Evolutionary conservation across 2,113 vertebrate genomes (phyloP).

Genomic region (Sapajus apella): DNA sequence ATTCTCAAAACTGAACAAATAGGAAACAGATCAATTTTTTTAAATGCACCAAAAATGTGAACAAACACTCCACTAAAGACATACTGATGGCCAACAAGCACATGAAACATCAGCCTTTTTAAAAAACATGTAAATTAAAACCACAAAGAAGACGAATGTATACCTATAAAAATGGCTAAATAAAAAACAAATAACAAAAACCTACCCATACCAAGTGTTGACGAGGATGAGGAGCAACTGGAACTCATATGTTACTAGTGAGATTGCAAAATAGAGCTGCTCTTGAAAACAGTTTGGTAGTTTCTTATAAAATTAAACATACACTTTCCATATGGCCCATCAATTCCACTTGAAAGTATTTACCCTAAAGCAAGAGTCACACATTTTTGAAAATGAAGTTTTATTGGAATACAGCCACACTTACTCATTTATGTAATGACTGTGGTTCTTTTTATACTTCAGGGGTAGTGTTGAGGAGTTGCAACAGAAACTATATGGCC

Average conservation of each 20-base stretch:
- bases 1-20: not conserved
- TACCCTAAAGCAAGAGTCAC: not conserved
- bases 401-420: not conserved
- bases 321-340: not conserved
- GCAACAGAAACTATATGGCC: not conserved
- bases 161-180: not conserved
- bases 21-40: not conserved
- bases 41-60: not conserved
- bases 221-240: not conserved
- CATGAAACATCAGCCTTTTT: not conserved
- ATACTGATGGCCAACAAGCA: not conserved
- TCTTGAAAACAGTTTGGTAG: not conserved
- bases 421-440: not conserved
- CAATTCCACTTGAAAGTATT: not conserved
- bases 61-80: not conserved
- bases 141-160: not conserved
- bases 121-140: not conserved
- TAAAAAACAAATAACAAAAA: not conserved
- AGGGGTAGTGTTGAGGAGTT: not conserved
- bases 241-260: not conserved
- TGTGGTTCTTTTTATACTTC: not conserved
- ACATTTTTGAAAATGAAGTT: not conserved
- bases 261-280: not conserved
- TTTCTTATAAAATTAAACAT: not conserved
- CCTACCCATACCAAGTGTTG: not conserved